Conservation (phyloP, 2,888 invertebrate species). For the Drosophila gaucha region DNA sequence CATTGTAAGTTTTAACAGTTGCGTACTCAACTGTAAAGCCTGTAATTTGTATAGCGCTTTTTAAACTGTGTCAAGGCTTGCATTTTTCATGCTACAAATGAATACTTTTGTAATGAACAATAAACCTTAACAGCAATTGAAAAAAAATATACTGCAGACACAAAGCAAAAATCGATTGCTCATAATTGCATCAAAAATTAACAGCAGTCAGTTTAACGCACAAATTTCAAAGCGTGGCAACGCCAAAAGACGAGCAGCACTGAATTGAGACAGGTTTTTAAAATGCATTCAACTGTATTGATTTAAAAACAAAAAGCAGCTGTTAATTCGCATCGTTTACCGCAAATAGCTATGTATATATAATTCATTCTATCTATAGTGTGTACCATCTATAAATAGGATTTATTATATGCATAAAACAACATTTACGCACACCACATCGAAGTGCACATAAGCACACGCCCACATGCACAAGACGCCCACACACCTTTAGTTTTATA, state of each 20-base stretch:
- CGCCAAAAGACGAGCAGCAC: background rate
- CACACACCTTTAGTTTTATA: background rate
- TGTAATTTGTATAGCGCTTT: background rate
- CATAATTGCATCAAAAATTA: background rate
- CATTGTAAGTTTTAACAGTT: background rate
- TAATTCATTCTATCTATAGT: background rate
- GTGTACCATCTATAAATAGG: conserved; percentile 36
- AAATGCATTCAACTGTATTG: background rate
- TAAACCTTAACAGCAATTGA: background rate
- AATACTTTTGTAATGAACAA: background rate
- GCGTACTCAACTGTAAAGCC: no score
- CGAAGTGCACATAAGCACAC: background rate
- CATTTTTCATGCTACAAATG: no score
- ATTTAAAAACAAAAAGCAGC: no score
- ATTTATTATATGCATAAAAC: conserved; percentile 29
- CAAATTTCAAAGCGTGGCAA: background rate
- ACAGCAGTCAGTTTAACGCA: background rate
- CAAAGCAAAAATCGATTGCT: background rate
- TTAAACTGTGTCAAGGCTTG: no score
- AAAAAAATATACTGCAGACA: no score
- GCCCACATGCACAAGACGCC: background rate
- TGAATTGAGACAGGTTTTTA: background rate
- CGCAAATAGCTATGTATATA: background rate
- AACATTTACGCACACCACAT: background rate
- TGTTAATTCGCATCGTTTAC: conserved; percentile 1